Base-by-base conservation (phyloP, 2,888 invertebrate species). In the Chaetoderma sp. region DNA sequence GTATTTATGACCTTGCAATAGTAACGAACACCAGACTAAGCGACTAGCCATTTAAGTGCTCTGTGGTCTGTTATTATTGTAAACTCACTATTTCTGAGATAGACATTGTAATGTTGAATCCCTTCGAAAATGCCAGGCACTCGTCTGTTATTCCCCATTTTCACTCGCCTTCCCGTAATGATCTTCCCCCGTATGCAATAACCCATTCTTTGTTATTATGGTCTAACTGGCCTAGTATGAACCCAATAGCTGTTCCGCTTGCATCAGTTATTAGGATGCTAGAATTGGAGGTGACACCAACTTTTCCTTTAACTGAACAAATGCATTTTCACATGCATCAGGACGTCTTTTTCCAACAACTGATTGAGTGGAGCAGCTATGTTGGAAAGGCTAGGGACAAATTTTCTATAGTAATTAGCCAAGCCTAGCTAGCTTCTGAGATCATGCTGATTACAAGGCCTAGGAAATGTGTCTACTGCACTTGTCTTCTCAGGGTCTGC, bases 351-450 rank as follows among this genome's bases (percentile, higher is more conserved):
- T 63, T 74, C 74, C 25, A 82, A 63, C 16, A 83, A 60, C 0
- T 59, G 42, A 65, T 85, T 78, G 10, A 86, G 61, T 0, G 83
- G 84, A 10, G 70, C 65, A 32, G 78, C 67, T 13, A 80, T 72
- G 4, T 68, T 49, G 1, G 83, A 61, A 8, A 82, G 68, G 23
- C 77, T 74, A 13, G 77, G 72, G 0, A 85, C 68, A 74, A 86
- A 87, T 56, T 76, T 76, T 5, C 79, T 73, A 67, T 86, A 86
- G 72, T 83, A 86, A 72, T 85, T 84, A 47, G 68, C 70, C 6
- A 72, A 50, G 3, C 73, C 72, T 13, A 69, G 42, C 47, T 70
- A 75, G 10, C 63, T 60, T 62, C 69, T 58, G 8, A 73, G 28
- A 21, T 74, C 64, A 10, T 64, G 61, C 55, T 70, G 70, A 21